A percentile compares a stretch with the other conserved stretches of the same genome.
Conservation (phyloP, 2,888 invertebrate species). For the Cheilosia urbana region DNA sequence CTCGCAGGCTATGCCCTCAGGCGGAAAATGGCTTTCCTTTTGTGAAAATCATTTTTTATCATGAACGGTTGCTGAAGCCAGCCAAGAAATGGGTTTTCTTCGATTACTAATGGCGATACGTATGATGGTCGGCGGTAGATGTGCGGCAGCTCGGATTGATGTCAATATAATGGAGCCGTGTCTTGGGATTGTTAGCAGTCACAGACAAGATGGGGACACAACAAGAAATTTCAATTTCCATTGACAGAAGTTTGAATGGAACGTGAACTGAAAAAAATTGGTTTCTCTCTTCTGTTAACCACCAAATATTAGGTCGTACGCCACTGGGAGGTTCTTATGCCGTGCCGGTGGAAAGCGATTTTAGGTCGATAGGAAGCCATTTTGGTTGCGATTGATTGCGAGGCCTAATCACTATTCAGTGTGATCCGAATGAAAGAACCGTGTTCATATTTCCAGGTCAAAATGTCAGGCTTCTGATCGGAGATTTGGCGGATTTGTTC, state of each 20-base stretch:
- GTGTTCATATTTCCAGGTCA: too few relatives aligned
- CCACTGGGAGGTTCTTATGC: neutral
- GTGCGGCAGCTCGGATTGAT: conserved; percentile 45
- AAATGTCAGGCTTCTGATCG: too few relatives aligned
- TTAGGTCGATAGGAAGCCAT: conserved; percentile 30
- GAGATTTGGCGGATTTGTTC: too few relatives aligned
- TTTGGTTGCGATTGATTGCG: neutral
- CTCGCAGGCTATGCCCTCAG: conserved; percentile 49
- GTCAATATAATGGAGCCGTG: conserved; percentile 52
- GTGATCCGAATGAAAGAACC: neutral
- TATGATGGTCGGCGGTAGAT: conserved; percentile 5
- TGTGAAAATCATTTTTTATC: conserved; percentile 69
- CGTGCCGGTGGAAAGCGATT: conserved; percentile 1
- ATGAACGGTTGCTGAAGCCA: conserved; percentile 61
- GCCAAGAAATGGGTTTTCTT: conserved; percentile 64
- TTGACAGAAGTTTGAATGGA: conserved; percentile 36
- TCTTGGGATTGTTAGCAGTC: conserved; percentile 47
- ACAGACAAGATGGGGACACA: conserved; percentile 47
- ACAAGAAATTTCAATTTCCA: conserved; percentile 42
- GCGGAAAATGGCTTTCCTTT: conserved; percentile 67
- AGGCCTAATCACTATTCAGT: neutral
- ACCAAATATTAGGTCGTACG: conserved; percentile 29
- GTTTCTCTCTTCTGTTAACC: neutral
- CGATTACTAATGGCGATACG: conserved; percentile 68
- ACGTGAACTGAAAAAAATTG: conserved; percentile 17